These are phyloP conservation scores for Odontesthes bonariensis DNA, from an alignment of 2,113 vertebrate genomes.

Conservation along the genomic window DNA sequence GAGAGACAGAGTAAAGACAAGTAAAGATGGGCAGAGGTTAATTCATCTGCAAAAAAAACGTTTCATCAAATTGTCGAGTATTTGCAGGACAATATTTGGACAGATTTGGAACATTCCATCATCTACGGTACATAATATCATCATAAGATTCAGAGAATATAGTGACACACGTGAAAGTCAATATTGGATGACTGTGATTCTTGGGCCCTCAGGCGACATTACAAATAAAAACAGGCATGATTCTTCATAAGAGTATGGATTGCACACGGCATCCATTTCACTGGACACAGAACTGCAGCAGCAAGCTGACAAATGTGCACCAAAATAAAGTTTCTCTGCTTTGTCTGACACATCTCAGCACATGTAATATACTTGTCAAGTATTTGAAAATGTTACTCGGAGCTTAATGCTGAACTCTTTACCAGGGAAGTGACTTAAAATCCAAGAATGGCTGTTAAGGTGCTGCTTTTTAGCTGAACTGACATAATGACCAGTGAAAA, in stretches of 20 bases:
- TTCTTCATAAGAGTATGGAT: constrained; percentile 32
- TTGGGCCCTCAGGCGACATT: too few species aligned
- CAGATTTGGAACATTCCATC: too few species aligned
- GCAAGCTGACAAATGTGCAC: constrained; percentile 28
- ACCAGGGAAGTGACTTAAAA: constrained; percentile 21
- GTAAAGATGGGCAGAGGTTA: too few species aligned
- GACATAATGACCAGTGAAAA: constrained; percentile 2
- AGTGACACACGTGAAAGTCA: too few species aligned
- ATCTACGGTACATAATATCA: too few species aligned
- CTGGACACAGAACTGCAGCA: constrained; percentile 21
- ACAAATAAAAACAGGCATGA: too few species aligned
- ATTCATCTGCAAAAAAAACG: too few species aligned
- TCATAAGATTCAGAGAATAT: too few species aligned
- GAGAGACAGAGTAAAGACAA: too few species aligned
- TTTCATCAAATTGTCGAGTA: too few species aligned
- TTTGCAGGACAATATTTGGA: too few species aligned
- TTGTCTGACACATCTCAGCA: neutral
- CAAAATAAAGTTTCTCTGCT: constrained; percentile 32
- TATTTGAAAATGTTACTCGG: neutral
- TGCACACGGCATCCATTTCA: constrained; percentile 25
- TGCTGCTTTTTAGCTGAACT: constrained; percentile 7
- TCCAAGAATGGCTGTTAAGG: neutral
- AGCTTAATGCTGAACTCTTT: neutral
- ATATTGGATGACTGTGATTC: too few species aligned
- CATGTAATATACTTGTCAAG: neutral